Percentiles rank a stretch among this genome's conserved stretches.
phyloP scores from a whole-genome alignment of 1,140 invertebrate genomes.

The Cotesia chilonis region DNA sequence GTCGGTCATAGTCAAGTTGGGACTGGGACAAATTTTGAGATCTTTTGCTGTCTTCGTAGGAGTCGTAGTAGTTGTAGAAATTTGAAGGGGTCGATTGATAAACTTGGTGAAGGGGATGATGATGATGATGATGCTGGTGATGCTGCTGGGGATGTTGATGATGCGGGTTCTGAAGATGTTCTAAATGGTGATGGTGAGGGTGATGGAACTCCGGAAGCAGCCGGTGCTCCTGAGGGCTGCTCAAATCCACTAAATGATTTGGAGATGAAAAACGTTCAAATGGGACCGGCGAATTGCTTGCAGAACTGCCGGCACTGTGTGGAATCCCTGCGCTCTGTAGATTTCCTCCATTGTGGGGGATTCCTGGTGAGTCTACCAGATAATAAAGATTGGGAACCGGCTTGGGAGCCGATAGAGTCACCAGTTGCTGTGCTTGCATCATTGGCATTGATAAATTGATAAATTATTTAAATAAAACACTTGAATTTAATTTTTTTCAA shows the following conservation, averaged over 20 bases:
- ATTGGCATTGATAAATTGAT: conserved; percentile 7
- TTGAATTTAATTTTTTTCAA: background rate
- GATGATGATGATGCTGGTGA: background rate
- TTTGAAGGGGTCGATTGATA: conserved; percentile 35
- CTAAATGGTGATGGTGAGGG: conserved; percentile 33
- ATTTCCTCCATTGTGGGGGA: conserved; percentile 48
- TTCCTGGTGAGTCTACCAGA: conserved; percentile 43
- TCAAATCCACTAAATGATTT: conserved; percentile 56
- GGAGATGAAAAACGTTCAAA: conserved; percentile 52
- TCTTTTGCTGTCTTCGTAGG: conserved; percentile 38
- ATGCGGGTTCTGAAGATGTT: conserved; percentile 29
- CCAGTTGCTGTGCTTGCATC: conserved; percentile 46
- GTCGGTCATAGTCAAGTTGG: conserved; percentile 43
- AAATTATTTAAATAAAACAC: background rate
- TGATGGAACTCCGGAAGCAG: conserved; percentile 40
- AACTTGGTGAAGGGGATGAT: conserved; percentile 25
- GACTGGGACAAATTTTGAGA: conserved; percentile 35
- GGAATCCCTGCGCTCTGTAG: conserved; percentile 47
- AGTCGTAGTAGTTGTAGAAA: conserved; percentile 44
- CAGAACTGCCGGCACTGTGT: conserved; percentile 53
- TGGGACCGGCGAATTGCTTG: conserved; percentile 52
- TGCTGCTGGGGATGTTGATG: conserved; percentile 38
- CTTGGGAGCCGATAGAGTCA: conserved; percentile 36
- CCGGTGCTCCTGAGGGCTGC: conserved; percentile 45
- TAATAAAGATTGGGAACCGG: conserved; percentile 36